These are phyloP conservation scores for Pogonophryne albipinna DNA, from an alignment of 2,797 vertebrate species.

Conservation along the genomic window DNA sequence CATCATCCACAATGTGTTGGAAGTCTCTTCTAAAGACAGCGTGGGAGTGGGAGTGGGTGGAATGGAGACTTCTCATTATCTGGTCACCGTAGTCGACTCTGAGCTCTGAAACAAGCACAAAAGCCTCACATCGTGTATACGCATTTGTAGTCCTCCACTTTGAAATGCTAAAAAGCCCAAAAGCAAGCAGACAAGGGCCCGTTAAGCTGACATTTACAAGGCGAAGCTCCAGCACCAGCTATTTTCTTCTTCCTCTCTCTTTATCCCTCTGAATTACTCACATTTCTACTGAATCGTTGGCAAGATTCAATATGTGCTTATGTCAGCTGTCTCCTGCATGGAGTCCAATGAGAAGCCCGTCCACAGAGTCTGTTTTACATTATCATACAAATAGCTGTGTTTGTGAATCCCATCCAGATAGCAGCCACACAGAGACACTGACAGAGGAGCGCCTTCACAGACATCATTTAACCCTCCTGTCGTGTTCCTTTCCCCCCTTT, in stretches of 20 bases:
- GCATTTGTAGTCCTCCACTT: slow-evolving; percentile 16
- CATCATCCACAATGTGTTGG: slow-evolving; percentile 54
- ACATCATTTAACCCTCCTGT: slow-evolving; percentile 26
- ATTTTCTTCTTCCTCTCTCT: slow-evolving; percentile 17
- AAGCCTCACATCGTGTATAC: neutral
- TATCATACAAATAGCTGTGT: slow-evolving; percentile 67
- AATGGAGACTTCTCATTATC: slow-evolving; percentile 64
- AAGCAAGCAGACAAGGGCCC: slow-evolving; percentile 7
- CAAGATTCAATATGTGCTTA: slow-evolving; percentile 57
- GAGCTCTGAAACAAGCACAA: slow-evolving; percentile 20
- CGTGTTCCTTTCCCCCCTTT: no score
- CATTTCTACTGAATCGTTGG: slow-evolving; percentile 39
- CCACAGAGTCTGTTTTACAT: slow-evolving; percentile 50
- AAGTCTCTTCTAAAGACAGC: slow-evolving; percentile 61
- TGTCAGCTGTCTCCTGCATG: slow-evolving; percentile 62
- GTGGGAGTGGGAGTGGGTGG: slow-evolving; percentile 65
- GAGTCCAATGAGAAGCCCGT: slow-evolving; percentile 29
- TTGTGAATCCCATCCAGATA: slow-evolving; percentile 15
- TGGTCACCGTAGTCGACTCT: slow-evolving; percentile 45
- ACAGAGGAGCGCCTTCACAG: slow-evolving; percentile 32
- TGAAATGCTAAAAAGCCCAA: slow-evolving; percentile 38
- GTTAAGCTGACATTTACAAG: slow-evolving; percentile 35
- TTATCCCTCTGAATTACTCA: slow-evolving; percentile 17
- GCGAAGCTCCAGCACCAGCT: slow-evolving; percentile 3
- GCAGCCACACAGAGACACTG: slow-evolving; percentile 32